Evolutionary conservation across 2,888 invertebrate species (phyloP).

Genomic region (Oligia latruncula): DNA sequence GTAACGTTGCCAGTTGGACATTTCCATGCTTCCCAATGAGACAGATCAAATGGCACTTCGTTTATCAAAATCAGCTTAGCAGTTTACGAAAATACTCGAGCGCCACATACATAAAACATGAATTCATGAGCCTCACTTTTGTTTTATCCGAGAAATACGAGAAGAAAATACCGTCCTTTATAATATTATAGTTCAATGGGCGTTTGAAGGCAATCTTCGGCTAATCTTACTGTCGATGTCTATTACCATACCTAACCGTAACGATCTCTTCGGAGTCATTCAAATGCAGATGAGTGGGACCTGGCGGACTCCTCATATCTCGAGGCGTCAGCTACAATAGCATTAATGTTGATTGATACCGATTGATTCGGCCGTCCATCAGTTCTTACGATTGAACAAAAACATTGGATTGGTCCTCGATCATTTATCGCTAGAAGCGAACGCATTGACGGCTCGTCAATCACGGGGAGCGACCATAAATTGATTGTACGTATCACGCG

Average conservation of each 20-base stretch:
- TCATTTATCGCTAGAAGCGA: conserved; percentile 62
- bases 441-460: conserved; percentile 61
- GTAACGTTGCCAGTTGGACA: conserved; percentile 7
- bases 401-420: conserved; percentile 62
- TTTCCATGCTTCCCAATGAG: conserved; percentile 14
- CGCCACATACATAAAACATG: conserved; percentile 62
- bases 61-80: conserved; percentile 62
- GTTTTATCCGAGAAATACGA: conserved; percentile 22
- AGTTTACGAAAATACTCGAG: conserved; percentile 55
- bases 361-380: conserved; percentile 53
- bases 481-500: conserved; percentile 56
- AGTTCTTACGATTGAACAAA: conserved; percentile 62
- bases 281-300: conserved; percentile 56
- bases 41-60: conserved; percentile 52
- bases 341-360: conserved; percentile 56
- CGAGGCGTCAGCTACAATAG: conserved; percentile 44
- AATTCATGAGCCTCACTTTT: conserved; percentile 45
- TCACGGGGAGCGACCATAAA: conserved; percentile 56
- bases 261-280: conserved; percentile 47
- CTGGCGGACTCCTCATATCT: conserved; percentile 43
- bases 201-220: conserved; percentile 25
- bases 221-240: conserved; percentile 39
- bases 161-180: conserved; percentile 16
- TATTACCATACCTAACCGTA: conserved; percentile 46
- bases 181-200: conserved; percentile 24